Conservation (phyloP, 2,888 invertebrate genomes). For the Andrena hattorfiana region DNA sequence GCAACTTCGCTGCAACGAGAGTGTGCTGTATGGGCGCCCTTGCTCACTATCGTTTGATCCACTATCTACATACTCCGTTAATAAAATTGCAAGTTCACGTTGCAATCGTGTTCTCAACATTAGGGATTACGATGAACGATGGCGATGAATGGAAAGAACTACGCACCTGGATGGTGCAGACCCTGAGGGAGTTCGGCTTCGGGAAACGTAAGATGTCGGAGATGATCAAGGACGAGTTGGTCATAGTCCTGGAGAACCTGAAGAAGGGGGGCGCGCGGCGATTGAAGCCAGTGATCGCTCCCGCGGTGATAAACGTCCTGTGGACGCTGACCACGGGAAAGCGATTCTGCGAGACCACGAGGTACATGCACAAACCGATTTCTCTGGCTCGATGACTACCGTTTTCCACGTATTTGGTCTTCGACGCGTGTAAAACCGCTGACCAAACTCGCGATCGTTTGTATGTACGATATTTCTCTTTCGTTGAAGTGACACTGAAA, state of each 20-base stretch:
- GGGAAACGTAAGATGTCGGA: constrained; percentile 86
- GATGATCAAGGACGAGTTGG: constrained; percentile 87
- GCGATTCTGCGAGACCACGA: constrained; percentile 66
- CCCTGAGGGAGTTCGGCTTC: constrained; percentile 87
- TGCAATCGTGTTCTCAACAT: not conserved
- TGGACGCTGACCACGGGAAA: constrained; percentile 88
- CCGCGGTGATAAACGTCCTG: constrained; percentile 88
- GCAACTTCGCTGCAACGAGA: too few species aligned
- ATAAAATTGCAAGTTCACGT: too few species aligned
- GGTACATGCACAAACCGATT: constrained; percentile 64
- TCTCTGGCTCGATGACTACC: constrained; percentile 16
- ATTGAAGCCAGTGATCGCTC: constrained; percentile 84
- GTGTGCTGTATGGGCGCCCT: too few species aligned
- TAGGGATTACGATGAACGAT: constrained; percentile 88
- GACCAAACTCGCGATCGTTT: not conserved
- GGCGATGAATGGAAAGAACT: constrained; percentile 87
- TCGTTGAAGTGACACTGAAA: not conserved
- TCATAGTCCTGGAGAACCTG: constrained; percentile 82
- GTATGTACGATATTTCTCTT: not conserved
- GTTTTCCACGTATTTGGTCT: constrained; percentile 11
- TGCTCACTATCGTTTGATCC: too few species aligned
- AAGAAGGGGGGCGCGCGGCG: constrained; percentile 71
- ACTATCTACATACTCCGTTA: too few species aligned
- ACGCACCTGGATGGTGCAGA: constrained; percentile 86
- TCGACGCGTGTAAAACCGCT: not conserved